phyloP scores from a whole-genome alignment of 2,113 vertebrate genomes.

The Leptobrachium ailaonicum region DNA sequence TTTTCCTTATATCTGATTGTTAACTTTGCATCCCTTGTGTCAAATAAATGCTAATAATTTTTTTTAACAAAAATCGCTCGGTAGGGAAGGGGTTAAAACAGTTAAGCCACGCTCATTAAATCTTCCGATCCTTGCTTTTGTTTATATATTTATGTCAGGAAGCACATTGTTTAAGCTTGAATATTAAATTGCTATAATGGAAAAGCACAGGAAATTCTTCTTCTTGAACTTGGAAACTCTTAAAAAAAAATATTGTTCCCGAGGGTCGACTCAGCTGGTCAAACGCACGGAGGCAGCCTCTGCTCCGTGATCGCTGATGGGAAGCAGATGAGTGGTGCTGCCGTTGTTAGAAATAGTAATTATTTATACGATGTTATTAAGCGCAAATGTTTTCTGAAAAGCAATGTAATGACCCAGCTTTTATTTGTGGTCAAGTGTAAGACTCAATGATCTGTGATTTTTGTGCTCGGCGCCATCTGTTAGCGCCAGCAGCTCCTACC shows the following conservation, averaged over 20 bases:
- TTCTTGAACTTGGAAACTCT: conserved; percentile 53
- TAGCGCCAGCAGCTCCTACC: neutral
- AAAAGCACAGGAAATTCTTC: conserved; percentile 53
- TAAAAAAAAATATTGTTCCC: conserved; percentile 49
- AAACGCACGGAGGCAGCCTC: conserved; percentile 43
- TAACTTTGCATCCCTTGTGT: too few species aligned
- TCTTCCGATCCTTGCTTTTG: neutral
- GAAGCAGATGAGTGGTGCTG: conserved; percentile 53
- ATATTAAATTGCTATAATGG: conserved; percentile 27
- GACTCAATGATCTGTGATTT: neutral
- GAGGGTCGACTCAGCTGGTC: conserved; percentile 50
- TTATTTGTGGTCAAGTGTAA: neutral
- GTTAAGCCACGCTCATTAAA: too few species aligned
- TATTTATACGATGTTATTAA: neutral
- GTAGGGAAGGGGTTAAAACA: too few species aligned
- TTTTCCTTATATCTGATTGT: too few species aligned
- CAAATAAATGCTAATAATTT: too few species aligned
- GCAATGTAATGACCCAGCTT: neutral
- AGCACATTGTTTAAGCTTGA: conserved; percentile 27
- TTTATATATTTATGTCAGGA: neutral
- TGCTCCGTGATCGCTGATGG: conserved; percentile 51
- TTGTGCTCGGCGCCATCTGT: neutral
- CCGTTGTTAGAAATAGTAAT: neutral
- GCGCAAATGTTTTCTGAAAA: neutral
- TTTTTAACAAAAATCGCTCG: too few species aligned